A percentile compares a stretch with the other conserved stretches of the same genome.
Evolutionary conservation across 2,888 invertebrate species (phyloP).

Genomic region (Drosophila ustulata): DNA sequence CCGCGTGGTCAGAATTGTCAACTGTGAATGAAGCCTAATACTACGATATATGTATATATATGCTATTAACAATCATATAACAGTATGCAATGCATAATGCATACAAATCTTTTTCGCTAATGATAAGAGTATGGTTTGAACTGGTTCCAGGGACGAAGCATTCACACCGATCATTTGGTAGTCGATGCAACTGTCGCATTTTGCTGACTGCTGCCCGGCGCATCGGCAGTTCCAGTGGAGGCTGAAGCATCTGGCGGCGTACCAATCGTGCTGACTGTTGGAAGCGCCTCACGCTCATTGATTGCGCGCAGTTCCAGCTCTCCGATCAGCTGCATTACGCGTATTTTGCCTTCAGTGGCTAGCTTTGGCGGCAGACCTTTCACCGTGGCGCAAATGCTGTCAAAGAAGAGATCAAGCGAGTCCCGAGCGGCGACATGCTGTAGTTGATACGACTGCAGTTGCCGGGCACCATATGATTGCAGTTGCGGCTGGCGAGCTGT

Average conservation of each 20-base stretch:
- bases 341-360: slow-evolving; percentile 74
- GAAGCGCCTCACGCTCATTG: slow-evolving; percentile 56
- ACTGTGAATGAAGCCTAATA: slow-evolving; percentile 43
- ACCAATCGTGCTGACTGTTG: not conserved
- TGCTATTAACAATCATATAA: slow-evolving; percentile 18
- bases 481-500: slow-evolving; percentile 35
- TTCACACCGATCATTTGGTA: slow-evolving; percentile 56
- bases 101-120: slow-evolving; percentile 16
- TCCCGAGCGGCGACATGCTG: slow-evolving; percentile 58
- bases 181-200: slow-evolving; percentile 74
- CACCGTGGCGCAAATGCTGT: slow-evolving; percentile 75
- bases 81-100: slow-evolving; percentile 5
- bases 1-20: slow-evolving; percentile 9
- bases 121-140: slow-evolving; percentile 42
- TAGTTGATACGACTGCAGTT: slow-evolving; percentile 57
- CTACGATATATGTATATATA: slow-evolving; percentile 13
- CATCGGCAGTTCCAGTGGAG: slow-evolving; percentile 30
- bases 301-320: slow-evolving; percentile 69
- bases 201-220: slow-evolving; percentile 66
- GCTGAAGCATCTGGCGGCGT: slow-evolving; percentile 9
- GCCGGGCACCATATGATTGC: slow-evolving; percentile 41
- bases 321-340: slow-evolving; percentile 73
- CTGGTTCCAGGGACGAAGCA: slow-evolving; percentile 28
- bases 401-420: slow-evolving; percentile 73
- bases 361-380: slow-evolving; percentile 69